A percentile compares a stretch with the other conserved stretches of the same genome.
Conservation (phyloP, 2,888 invertebrate species). For the Octodonta nipae region DNA sequence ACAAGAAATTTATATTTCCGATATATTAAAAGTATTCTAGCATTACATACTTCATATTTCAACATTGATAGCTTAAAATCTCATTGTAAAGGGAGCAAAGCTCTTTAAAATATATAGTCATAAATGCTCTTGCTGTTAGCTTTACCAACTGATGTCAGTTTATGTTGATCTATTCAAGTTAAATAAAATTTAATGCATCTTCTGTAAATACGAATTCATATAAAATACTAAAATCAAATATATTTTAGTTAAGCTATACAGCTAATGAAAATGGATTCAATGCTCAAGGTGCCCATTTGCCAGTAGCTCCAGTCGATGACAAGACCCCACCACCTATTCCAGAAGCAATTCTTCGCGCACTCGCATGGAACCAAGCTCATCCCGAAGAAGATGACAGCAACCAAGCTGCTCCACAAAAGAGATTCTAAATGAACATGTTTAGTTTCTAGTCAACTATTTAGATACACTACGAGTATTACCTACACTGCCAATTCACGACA, state of each 20-base stretch:
- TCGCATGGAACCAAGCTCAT: slow-evolving; percentile 36
- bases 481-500: background rate
- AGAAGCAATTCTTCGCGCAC: slow-evolving; percentile 49
- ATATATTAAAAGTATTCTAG: no score
- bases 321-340: slow-evolving; percentile 58
- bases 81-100: no score
- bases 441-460: background rate
- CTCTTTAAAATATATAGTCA: no score
- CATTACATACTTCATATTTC: no score
- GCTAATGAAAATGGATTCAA: slow-evolving; percentile 49
- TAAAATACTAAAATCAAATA: no score
- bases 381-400: slow-evolving; percentile 11
- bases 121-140: no score
- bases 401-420: slow-evolving; percentile 2
- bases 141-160: no score
- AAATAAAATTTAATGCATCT: no score
- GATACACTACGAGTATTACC: background rate
- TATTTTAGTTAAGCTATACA: slow-evolving; percentile 38
- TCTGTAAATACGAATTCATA: no score
- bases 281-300: slow-evolving; percentile 37
- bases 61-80: no score
- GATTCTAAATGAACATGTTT: slow-evolving; percentile 3
- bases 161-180: no score
- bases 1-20: no score
- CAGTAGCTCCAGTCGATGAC: slow-evolving; percentile 50